Evolutionary conservation across 2,113 vertebrate genomes (phyloP).

Genomic region (Polyodon spathula): DNA sequence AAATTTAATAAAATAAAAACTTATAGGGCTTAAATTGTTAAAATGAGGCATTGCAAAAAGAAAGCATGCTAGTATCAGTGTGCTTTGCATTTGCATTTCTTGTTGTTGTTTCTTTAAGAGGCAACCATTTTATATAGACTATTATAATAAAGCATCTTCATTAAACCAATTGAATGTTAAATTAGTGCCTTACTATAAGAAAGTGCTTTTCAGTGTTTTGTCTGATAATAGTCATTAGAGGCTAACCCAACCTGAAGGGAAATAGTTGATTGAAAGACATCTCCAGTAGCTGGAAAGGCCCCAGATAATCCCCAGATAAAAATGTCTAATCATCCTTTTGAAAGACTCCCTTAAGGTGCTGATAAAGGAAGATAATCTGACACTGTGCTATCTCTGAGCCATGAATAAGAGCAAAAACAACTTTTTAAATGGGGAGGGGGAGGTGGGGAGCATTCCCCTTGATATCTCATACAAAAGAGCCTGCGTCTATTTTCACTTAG

Average conservation of each 20-base stretch:
- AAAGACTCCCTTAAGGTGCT: conserved; percentile 4
- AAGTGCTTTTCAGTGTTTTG: neutral
- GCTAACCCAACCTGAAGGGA: conserved; percentile 1
- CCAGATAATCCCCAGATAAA: conserved; percentile 11
- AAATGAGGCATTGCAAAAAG: too few relatives aligned
- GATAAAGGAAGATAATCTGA: neutral
- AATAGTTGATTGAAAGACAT: conserved; percentile 9
- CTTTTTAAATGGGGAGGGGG: neutral
- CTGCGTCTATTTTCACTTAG: neutral
- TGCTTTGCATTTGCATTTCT: neutral
- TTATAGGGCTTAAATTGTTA: too few relatives aligned
- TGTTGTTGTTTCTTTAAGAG: neutral
- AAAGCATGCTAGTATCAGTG: too few relatives aligned
- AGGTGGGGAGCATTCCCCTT: neutral
- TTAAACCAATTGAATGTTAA: neutral
- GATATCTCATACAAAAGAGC: neutral
- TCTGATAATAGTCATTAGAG: conserved; percentile 9
- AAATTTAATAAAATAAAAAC: too few relatives aligned
- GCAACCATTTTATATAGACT: too few relatives aligned
- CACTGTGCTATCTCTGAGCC: conserved; percentile 1
- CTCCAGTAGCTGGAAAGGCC: neutral
- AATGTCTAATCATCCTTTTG: conserved; percentile 15
- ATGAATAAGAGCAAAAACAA: conserved; percentile 1
- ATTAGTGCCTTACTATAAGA: neutral
- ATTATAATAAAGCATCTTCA: neutral